Evolutionary conservation across 2,797 vertebrate genomes (phyloP), one percentile per base, ranked within the genome.

Genomic region (Rousettus madagascariensis): DNA sequence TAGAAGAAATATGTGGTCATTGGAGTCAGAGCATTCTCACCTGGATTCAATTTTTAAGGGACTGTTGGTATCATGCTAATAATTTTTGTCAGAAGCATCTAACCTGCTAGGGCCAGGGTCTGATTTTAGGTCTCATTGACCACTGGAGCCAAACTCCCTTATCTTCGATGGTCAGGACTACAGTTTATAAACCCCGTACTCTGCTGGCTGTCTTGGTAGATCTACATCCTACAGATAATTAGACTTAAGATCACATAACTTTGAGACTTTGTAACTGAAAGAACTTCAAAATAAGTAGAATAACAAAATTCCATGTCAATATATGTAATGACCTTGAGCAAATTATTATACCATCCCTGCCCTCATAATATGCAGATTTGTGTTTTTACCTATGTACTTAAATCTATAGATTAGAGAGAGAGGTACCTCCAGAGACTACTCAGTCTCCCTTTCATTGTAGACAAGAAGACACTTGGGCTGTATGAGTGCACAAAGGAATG

Each of bases 241-340:
- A 43, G 43, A 63, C 28, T 86, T 75, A 77, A 82, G 82, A 16
- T 55, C 66, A 57, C 8, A n/a, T 43, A 75, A 75, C 22, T 57
- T 19, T 59, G n/a, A 90, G 33, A n/a, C 65, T 92, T 82, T 65
- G n/a, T 59, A 33, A 74, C 19, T 74, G 53, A 91, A 75, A 95
- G 41, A 86, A 86, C 17, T 69, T 94, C 26, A 65, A 43, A 17
- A 28, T 19, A 43, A 17, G n/a, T 16, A 83, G 19, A 87, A 55
- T n/a, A 88, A 86, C 6, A 75, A 51, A 49, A 41, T 74, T 74
- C 57, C 26, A 66, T 28, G n/a, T 86, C 59, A 89, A 36, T 38
- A 19, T 46, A 33, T 33, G 1, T 26, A 55, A 75, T 72, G 28
- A 53, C n/a, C 22, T 36, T 72, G 3, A 33, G 43, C 22, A 80